A percentile compares a stretch with the other conserved stretches of the same genome.
phyloP scores from a whole-genome alignment of 2,113 vertebrate species.

The Poicephalus gulielmi region DNA sequence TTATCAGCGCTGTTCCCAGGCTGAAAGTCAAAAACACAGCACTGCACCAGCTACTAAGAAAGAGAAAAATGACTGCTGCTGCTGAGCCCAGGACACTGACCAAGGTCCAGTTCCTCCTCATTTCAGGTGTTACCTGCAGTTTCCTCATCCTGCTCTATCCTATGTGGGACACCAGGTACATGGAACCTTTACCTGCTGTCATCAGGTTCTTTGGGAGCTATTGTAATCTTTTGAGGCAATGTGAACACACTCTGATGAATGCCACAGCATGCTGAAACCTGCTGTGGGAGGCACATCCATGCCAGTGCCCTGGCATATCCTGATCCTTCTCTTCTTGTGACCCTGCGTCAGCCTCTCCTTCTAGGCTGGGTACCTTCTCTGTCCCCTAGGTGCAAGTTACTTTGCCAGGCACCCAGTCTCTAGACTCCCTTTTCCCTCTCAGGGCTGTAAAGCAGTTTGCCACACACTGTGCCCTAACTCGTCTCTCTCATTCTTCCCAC shows the following conservation, averaged over 20 bases:
- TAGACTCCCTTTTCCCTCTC: not conserved
- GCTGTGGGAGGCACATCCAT: fast-evolving
- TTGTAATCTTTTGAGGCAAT: not conserved
- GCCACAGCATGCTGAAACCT: not conserved
- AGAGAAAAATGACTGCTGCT: too few species aligned
- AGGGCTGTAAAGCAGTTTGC: not conserved
- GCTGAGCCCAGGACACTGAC: not conserved
- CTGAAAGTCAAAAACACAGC: too few species aligned
- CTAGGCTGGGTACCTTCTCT: fast-evolving
- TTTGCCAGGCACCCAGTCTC: not conserved
- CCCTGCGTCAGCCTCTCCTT: not conserved
- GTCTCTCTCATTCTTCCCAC: not conserved
- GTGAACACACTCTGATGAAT: fast-evolving
- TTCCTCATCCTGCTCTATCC: not conserved
- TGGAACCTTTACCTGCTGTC: not conserved
- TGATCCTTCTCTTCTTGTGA: fast-evolving
- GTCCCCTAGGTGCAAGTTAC: fast-evolving
- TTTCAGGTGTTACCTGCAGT: not conserved
- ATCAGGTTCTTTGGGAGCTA: not conserved
- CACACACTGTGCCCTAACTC: not conserved
- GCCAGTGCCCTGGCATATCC: not conserved
- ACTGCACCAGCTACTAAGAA: too few species aligned
- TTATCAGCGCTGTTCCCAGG: too few species aligned
- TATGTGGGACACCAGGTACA: fast-evolving
- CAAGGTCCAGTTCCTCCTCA: not conserved